These are phyloP conservation scores for Odocoileus hemionus DNA, from an alignment of 2,113 vertebrate species.

Conservation along the genomic window DNA sequence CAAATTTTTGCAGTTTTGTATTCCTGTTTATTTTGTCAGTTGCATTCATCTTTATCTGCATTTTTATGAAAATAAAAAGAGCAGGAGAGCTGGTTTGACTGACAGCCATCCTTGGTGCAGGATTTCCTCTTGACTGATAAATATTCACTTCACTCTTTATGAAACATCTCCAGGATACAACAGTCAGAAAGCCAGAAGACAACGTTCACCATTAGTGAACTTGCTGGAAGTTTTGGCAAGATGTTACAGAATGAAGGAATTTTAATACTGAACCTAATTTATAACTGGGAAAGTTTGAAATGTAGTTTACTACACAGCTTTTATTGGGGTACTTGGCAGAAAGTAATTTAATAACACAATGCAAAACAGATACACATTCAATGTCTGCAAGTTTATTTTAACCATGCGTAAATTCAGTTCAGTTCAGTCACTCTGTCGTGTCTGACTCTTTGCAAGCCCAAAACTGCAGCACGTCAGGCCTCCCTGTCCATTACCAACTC, in stretches of 20 bases:
- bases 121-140: constrained; percentile 44
- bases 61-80: constrained; percentile 39
- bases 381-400: not conserved
- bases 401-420: not conserved
- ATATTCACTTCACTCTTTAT: constrained; percentile 25
- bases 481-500: not conserved
- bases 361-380: not conserved
- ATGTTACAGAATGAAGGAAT: not conserved
- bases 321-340: not conserved
- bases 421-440: not conserved
- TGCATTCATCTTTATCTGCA: not conserved
- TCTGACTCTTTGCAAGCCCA: not conserved
- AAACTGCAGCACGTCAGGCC: not conserved
- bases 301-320: not conserved
- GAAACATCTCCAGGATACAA: not conserved
- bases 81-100: constrained; percentile 37
- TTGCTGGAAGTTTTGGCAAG: constrained; percentile 18
- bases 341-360: not conserved
- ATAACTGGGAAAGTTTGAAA: constrained; percentile 30
- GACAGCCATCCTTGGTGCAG: constrained; percentile 29
- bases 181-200: constrained; percentile 42
- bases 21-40: constrained; percentile 26
- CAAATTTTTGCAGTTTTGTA: not conserved
- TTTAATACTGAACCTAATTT: not conserved
- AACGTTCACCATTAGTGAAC: constrained; percentile 43